Conservation (phyloP, 2,113 vertebrate species). For the Perca flavescens region DNA sequence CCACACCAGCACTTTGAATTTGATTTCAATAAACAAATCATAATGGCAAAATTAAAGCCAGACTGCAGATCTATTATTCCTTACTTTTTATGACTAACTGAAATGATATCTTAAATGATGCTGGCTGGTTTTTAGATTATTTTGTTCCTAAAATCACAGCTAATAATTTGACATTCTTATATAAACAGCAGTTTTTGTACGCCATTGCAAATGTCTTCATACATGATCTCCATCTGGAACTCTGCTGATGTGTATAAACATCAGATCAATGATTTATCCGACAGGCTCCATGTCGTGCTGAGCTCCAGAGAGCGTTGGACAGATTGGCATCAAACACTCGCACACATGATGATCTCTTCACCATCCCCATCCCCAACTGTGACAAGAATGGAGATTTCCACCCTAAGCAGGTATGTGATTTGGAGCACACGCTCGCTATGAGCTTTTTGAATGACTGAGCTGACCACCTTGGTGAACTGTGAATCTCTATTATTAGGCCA, state of each 20-base stretch:
- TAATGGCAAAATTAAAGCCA: neutral
- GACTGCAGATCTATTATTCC: neutral
- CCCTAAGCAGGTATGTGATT: slow-evolving; percentile 89
- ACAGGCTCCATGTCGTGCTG: slow-evolving; percentile 92
- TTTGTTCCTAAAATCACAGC: neutral
- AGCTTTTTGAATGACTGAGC: slow-evolving; percentile 15
- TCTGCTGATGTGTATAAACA: neutral
- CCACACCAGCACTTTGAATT: neutral
- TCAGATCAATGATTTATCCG: neutral
- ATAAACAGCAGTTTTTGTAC: neutral
- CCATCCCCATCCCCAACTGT: slow-evolving; percentile 95
- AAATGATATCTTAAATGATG: neutral
- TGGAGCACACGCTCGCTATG: neutral
- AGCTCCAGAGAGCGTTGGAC: slow-evolving; percentile 91
- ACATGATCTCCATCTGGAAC: neutral
- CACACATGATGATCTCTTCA: slow-evolving; percentile 91
- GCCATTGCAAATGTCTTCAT: neutral
- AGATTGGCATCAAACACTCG: slow-evolving; percentile 89
- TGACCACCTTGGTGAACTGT: slow-evolving; percentile 16
- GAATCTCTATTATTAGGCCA: slow-evolving; percentile 39
- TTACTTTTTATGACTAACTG: neutral
- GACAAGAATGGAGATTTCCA: slow-evolving; percentile 95
- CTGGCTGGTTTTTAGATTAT: neutral
- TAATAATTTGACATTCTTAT: neutral
- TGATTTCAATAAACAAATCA: neutral